phyloP scores from a whole-genome alignment of 2,888 invertebrate species.

The Apamea anceps region DNA sequence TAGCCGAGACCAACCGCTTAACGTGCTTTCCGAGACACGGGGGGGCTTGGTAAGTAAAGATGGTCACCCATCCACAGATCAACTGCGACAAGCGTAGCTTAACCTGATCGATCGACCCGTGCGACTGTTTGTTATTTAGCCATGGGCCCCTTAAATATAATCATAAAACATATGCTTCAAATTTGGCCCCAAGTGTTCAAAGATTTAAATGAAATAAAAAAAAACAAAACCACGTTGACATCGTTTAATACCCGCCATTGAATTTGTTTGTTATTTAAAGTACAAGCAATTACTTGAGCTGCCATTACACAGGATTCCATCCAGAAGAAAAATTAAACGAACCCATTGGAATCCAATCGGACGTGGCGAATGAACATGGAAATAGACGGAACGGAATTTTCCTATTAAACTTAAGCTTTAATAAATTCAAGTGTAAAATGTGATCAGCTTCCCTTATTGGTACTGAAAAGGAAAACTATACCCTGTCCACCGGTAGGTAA shows the following conservation, averaged over 20 bases:
- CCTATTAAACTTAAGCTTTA: constrained; percentile 72
- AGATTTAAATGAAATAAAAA: neutral
- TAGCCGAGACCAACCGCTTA: too few species aligned
- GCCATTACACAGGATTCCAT: constrained; percentile 54
- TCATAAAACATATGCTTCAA: too few species aligned
- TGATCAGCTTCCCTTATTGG: constrained; percentile 12
- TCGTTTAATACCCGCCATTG: neutral
- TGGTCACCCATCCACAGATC: too few species aligned
- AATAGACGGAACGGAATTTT: constrained; percentile 65
- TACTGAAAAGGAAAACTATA: neutral
- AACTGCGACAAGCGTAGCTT: too few species aligned
- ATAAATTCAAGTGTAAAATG: constrained; percentile 68
- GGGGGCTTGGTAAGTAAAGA: too few species aligned
- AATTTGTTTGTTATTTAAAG: constrained; percentile 30
- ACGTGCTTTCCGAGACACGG: too few species aligned
- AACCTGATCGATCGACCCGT: too few species aligned
- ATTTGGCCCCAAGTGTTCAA: neutral
- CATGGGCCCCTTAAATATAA: too few species aligned
- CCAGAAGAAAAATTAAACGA: constrained; percentile 68
- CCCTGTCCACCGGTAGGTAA: too few species aligned
- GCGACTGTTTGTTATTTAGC: too few species aligned
- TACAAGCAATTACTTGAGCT: constrained; percentile 44
- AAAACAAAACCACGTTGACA: constrained; percentile 3
- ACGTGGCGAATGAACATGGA: constrained; percentile 57
- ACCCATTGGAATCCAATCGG: constrained; percentile 64